Conservation (phyloP, 2,113 vertebrate species). For the Nothobranchius kuhntae region DNA sequence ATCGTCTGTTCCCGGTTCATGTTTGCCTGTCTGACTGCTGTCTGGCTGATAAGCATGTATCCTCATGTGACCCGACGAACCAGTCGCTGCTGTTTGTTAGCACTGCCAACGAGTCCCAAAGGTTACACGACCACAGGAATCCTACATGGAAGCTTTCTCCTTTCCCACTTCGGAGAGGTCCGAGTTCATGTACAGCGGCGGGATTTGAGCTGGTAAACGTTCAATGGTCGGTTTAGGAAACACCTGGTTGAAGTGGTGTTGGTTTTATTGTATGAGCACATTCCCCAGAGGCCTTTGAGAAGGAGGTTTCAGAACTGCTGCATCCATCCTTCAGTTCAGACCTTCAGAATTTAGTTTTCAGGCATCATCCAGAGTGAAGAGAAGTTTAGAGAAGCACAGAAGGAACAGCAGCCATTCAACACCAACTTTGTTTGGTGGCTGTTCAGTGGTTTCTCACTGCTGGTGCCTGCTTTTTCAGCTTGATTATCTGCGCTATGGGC, state of each 20-base stretch:
- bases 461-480: too few species aligned
- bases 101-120: constrained; percentile 22
- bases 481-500: too few species aligned
- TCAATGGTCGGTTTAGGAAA: neutral
- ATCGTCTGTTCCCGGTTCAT: constrained; percentile 20
- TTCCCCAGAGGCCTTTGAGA: too few species aligned
- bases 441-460: too few species aligned
- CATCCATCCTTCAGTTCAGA: too few species aligned
- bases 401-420: too few species aligned
- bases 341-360: too few species aligned
- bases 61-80: constrained; percentile 53
- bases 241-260: neutral
- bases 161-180: constrained; percentile 1
- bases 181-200: constrained; percentile 5
- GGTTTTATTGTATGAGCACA: constrained; percentile 3
- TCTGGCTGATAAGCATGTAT: constrained; percentile 54
- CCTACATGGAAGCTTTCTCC: neutral
- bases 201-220: constrained; percentile 4
- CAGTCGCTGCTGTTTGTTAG: constrained; percentile 25
- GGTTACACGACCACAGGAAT: constrained; percentile 17
- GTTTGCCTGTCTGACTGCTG: constrained; percentile 65
- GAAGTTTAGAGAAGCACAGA: too few species aligned
- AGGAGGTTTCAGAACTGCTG: too few species aligned
- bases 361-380: too few species aligned
- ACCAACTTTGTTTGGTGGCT: too few species aligned